Percentiles rank a stretch among this genome's conserved stretches.
Evolutionary conservation across 2,888 invertebrate genomes (phyloP).

Genomic region (Stenolophus ochropezus): DNA sequence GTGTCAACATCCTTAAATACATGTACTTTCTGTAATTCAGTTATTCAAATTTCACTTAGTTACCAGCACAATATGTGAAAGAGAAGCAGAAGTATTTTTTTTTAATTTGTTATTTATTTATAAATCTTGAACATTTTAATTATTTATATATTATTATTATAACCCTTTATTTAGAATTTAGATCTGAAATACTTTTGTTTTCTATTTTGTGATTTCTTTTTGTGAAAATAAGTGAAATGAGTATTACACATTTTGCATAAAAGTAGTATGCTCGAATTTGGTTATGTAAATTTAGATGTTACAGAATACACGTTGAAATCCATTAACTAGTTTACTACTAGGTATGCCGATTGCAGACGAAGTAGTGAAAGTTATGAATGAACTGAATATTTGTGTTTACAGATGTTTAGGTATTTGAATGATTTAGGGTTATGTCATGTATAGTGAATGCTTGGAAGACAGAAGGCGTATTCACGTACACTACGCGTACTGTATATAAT

Average conservation of each 20-base stretch:
- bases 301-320: neutral
- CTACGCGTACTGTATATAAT: slow-evolving; percentile 36
- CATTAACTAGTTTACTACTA: neutral
- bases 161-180: no score
- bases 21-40: no score
- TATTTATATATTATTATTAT: no score
- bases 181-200: no score
- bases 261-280: neutral
- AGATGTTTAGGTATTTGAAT: neutral
- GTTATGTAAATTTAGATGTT: neutral
- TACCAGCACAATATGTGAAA: no score
- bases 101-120: no score
- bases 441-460: slow-evolving; percentile 31
- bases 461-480: slow-evolving; percentile 9
- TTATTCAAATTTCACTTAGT: no score
- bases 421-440: slow-evolving; percentile 15
- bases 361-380: neutral
- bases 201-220: neutral
- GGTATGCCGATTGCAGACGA: neutral
- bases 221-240: neutral
- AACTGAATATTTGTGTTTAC: neutral
- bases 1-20: no score
- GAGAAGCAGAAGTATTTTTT: no score
- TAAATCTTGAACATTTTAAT: no score
- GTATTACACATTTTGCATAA: neutral